These are phyloP conservation scores for Pristionchus pacificus DNA, from an alignment of 1,140 invertebrate genomes.

Conservation along the genomic window DNA sequence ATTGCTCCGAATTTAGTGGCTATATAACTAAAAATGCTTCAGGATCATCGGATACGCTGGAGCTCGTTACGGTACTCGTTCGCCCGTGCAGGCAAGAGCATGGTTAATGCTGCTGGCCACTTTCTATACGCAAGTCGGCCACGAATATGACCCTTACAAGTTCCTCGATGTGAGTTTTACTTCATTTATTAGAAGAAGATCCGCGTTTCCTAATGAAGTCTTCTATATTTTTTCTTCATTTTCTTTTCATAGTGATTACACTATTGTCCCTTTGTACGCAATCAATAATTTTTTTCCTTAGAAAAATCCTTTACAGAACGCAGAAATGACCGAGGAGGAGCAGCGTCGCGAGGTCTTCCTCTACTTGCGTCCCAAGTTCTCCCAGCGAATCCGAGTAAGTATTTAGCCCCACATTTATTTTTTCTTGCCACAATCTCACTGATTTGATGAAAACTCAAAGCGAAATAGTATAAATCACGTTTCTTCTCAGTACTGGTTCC, in stretches of 20 bases:
- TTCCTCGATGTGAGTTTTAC: no score
- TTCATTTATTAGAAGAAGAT: no score
- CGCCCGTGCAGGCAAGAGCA: background rate
- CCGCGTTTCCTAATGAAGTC: no score
- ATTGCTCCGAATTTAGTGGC: no score
- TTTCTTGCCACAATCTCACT: conserved; percentile 7
- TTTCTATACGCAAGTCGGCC: background rate
- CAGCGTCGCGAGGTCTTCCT: background rate
- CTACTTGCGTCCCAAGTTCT: conserved; percentile 5
- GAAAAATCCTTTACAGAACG: no score
- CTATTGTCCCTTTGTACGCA: no score
- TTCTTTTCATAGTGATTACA: no score
- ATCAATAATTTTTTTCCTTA: no score
- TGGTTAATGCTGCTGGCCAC: conserved; percentile 18
- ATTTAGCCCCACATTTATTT: conserved; percentile 15
- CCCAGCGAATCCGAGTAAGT: background rate
- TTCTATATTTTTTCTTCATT: no score
- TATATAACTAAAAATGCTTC: no score
- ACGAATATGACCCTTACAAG: no score
- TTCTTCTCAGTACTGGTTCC: conserved; percentile 34
- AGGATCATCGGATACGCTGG: conserved; percentile 17
- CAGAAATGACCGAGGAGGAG: background rate
- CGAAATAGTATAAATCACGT: no score
- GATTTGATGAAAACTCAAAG: conserved; percentile 1
- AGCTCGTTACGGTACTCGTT: conserved; percentile 15